Evolutionary conservation across 1,140 invertebrate genomes (phyloP), one percentile per base, ranked within the genome.

Genomic region (Drosophila littoralis): DNA sequence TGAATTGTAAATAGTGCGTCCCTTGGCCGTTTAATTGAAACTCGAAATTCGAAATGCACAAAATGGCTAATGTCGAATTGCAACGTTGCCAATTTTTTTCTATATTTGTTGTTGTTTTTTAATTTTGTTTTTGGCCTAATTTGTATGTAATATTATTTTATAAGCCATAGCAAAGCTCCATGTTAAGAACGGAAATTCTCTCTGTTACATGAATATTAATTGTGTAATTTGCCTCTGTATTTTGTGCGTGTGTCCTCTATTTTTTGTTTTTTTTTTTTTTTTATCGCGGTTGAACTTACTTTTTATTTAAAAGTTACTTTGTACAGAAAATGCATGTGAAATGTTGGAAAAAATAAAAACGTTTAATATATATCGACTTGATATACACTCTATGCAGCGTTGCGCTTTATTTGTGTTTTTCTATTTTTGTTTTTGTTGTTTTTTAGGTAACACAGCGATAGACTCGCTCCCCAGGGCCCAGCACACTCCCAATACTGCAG

Each of bases 221-320:
- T 48, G n/a, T 35, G 43, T 35, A 36, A 45, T 57, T 58, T 75
- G 22, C 38, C 22, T 65, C 38, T 55, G 45, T 63, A 55, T 52
- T 51, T 45, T 58, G 28, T 45, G 55, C 55, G 42, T 59, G 28
- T 28, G 22, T 33, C 32, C 22, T 28, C 22, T 28, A 5, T 28
- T 28, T 28, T 28, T 28, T 5, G 4, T 4, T 28, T 28, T 22
- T 2, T 22, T 63, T 72, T 75, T 86, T 83, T 83, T 89, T 88
- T 88, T 88, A 88, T 88, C 84, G 84, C 84, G 84, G 84, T 88
- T 88, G 65, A 88, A 89, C 73, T 77, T 74, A 77, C 65, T 58
- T 86, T 86, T 67, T 82, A 82, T 69, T 79, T 77, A 71, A 83
- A 79, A 42, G 57, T 77, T 76, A 88, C 52, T 75, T 86, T 89